phyloP scores from a whole-genome alignment of 1,140 invertebrate genomes.

The Dermatophagoides farinae region DNA sequence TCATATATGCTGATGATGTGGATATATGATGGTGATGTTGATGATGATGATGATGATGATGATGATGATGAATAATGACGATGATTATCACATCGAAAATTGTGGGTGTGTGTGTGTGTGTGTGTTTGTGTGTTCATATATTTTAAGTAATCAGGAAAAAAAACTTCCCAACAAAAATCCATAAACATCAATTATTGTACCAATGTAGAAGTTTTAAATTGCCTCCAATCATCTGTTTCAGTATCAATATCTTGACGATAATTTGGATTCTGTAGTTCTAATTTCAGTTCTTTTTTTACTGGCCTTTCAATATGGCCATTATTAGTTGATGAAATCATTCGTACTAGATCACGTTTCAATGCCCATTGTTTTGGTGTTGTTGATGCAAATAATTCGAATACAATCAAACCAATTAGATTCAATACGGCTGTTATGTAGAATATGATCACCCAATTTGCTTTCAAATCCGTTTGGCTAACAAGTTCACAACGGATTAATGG shows the following conservation, averaged over 20 bases:
- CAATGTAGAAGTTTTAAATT: not conserved
- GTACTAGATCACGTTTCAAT: not conserved
- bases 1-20: too few species aligned
- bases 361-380: conserved; percentile 5
- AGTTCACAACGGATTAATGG: conserved; percentile 32
- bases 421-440: conserved; percentile 49
- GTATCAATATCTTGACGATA: not conserved
- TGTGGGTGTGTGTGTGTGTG: too few species aligned
- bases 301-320: not conserved
- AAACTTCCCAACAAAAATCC: too few species aligned
- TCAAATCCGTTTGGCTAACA: conserved; percentile 24
- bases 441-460: conserved; percentile 48
- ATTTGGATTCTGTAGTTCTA: conserved; percentile 5
- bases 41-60: too few species aligned
- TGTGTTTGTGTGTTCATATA: too few species aligned
- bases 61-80: too few species aligned
- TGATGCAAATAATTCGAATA: conserved; percentile 32
- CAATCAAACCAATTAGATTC: conserved; percentile 41
- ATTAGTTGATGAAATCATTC: not conserved
- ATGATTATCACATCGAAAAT: too few species aligned
- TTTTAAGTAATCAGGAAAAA: too few species aligned
- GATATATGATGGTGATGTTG: too few species aligned
- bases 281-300: conserved; percentile 3
- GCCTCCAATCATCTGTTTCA: not conserved
- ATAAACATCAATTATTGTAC: not conserved